Evolutionary conservation across 2,797 vertebrate species (phyloP).

Genomic region (Rhinichthys osculus): DNA sequence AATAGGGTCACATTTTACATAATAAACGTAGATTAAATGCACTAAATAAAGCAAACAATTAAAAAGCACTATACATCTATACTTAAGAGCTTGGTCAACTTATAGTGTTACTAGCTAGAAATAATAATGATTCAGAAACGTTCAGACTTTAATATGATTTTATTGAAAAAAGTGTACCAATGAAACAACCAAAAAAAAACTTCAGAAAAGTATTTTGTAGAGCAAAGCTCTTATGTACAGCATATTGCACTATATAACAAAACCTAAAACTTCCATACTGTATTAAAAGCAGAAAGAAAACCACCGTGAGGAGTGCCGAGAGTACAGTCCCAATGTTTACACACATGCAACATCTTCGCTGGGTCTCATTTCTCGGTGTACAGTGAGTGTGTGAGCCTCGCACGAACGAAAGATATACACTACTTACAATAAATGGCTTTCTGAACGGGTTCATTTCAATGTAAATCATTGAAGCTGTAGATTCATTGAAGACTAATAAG

Average conservation of each 20-base stretch:
- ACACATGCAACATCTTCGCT: conserved; percentile 88
- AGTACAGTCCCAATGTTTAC: conserved; percentile 86
- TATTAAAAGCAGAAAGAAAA: conserved; percentile 69
- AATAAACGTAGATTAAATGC: neutral
- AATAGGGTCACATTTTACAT: neutral
- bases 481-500: conserved; percentile 64
- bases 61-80: neutral
- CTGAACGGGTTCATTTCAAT: neutral
- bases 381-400: conserved; percentile 85
- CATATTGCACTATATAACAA: conserved; percentile 87
- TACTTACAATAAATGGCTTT: conserved; percentile 63
- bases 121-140: neutral
- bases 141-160: conserved; percentile 79
- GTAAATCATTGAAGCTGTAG: neutral
- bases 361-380: conserved; percentile 85
- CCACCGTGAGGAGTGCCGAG: conserved; percentile 81
- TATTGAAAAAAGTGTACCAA: conserved; percentile 86
- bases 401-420: conserved; percentile 50
- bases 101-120: neutral
- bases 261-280: conserved; percentile 81
- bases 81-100: neutral
- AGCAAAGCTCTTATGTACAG: conserved; percentile 87
- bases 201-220: conserved; percentile 79
- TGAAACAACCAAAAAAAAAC: conserved; percentile 77
- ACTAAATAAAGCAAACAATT: neutral